phyloP scores from a whole-genome alignment of 2,888 invertebrate species.

The Leistus spinibarbis region DNA sequence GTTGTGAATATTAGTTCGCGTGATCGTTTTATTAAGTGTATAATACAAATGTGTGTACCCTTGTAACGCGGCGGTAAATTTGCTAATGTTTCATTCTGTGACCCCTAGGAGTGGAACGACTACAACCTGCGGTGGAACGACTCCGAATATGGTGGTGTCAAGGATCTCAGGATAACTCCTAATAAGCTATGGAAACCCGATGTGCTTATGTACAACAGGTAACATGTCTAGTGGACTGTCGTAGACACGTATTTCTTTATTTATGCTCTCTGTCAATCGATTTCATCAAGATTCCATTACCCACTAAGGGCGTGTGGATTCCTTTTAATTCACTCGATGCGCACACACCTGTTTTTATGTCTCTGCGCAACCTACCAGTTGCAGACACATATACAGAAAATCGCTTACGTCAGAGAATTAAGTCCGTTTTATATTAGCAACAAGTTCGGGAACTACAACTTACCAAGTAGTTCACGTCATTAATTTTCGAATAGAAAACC shows the following conservation, averaged over 20 bases:
- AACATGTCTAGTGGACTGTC: constrained; percentile 56
- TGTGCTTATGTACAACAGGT: constrained; percentile 99
- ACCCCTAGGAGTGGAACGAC: constrained; percentile 94
- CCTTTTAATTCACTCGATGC: too few species aligned
- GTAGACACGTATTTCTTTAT: constrained; percentile 15
- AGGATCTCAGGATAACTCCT: constrained; percentile 92
- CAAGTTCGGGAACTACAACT: too few species aligned
- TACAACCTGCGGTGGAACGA: constrained; percentile 97
- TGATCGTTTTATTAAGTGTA: background rate
- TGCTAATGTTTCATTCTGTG: constrained; percentile 21
- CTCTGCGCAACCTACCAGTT: too few species aligned
- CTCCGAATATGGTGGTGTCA: constrained; percentile 91
- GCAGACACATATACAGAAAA: too few species aligned
- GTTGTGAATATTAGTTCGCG: background rate
- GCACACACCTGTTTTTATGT: too few species aligned
- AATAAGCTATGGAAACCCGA: constrained; percentile 98
- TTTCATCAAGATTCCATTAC: too few species aligned
- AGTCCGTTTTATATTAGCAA: too few species aligned
- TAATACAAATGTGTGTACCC: background rate
- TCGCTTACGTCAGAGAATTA: too few species aligned
- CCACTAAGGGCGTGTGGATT: too few species aligned
- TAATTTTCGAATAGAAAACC: too few species aligned
- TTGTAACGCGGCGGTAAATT: background rate
- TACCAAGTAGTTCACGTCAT: too few species aligned
- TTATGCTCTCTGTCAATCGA: too few species aligned